Percentiles rank a stretch among this genome's conserved stretches.
phyloP scores from a whole-genome alignment of 2,888 invertebrate species.

The Plebejus anna region DNA sequence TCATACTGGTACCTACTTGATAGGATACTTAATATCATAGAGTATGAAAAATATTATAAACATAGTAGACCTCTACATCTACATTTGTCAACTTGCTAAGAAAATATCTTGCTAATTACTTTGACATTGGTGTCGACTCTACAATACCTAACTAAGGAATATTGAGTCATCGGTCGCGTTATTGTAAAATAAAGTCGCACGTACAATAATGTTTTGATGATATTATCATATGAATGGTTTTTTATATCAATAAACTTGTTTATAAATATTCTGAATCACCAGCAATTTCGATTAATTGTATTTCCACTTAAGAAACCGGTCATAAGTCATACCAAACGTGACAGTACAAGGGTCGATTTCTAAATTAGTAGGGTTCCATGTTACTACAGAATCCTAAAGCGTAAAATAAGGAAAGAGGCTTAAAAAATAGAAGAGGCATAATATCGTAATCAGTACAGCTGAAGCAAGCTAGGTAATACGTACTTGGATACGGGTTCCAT shows the following conservation, averaged over 20 bases:
- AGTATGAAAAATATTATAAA: no score
- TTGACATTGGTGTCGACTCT: not conserved
- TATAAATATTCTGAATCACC: constrained; percentile 10
- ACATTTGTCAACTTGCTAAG: not conserved
- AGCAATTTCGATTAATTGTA: not conserved
- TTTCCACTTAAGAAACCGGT: not conserved
- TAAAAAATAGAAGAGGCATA: no score
- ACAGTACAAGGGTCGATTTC: not conserved
- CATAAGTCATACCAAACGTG: not conserved
- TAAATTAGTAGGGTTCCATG: not conserved
- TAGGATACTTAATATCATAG: no score
- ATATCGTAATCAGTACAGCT: no score
- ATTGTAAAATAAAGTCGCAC: not conserved
- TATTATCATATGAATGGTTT: constrained; percentile 6
- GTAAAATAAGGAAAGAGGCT: no score
- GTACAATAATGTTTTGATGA: not conserved
- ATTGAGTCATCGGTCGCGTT: constrained; percentile 1
- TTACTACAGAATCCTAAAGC: not conserved
- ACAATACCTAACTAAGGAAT: not conserved
- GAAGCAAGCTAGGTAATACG: no score
- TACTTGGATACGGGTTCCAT: no score
- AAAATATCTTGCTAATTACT: constrained; percentile 1
- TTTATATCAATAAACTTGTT: constrained; percentile 5
- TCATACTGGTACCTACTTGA: no score
- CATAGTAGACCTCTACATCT: no score